phyloP scores from a whole-genome alignment of 1,140 invertebrate genomes.

The Lucilia sericata region DNA sequence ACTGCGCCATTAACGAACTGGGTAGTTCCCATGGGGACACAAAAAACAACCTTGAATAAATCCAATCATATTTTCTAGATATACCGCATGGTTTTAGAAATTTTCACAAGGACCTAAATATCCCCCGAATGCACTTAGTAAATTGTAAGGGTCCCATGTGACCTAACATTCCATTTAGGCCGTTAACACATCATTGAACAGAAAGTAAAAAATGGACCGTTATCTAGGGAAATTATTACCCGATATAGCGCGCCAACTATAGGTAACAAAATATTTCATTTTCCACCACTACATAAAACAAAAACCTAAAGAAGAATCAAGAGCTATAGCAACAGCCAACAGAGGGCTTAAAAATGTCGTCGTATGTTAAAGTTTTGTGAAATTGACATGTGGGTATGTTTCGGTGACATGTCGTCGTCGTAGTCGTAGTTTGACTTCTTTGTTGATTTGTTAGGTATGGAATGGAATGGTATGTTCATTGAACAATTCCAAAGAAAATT shows the following conservation, averaged over 20 bases:
- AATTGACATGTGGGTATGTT: constrained; percentile 20
- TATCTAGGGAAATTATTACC: too few species aligned
- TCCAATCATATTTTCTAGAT: too few species aligned
- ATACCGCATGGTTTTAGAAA: too few species aligned
- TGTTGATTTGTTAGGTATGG: constrained; percentile 15
- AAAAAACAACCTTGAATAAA: too few species aligned
- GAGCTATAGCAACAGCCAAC: background rate
- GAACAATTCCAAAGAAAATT: constrained; percentile 24
- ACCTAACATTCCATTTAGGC: too few species aligned
- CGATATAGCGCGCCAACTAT: background rate
- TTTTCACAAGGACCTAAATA: too few species aligned
- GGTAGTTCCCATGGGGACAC: too few species aligned
- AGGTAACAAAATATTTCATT: background rate
- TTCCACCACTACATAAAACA: background rate
- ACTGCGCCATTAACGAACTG: too few species aligned
- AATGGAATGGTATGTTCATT: constrained; percentile 16
- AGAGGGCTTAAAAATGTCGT: background rate
- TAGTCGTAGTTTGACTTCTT: constrained; percentile 25
- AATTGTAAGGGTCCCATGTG: too few species aligned
- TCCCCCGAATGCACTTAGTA: too few species aligned
- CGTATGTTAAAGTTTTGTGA: constrained; percentile 23
- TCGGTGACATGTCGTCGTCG: constrained; percentile 16
- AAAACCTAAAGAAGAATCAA: background rate
- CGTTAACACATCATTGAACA: too few species aligned
- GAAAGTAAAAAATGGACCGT: too few species aligned